Conservation (phyloP, 2,797 vertebrate species). For the Enteromius fasciolatus region DNA sequence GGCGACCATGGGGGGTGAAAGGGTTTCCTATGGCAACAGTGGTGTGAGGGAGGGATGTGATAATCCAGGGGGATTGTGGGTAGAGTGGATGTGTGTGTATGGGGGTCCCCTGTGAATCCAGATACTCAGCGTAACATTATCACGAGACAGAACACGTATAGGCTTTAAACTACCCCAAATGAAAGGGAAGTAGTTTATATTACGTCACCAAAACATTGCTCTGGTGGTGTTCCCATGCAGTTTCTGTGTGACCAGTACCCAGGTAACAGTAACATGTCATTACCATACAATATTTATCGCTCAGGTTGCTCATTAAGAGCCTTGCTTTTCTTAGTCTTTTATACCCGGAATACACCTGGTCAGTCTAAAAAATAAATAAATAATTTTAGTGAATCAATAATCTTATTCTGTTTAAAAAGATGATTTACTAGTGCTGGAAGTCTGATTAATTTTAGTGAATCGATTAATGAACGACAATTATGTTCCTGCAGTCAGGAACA, state of each 20-base stretch:
- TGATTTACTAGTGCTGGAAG: not conserved
- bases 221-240: not conserved
- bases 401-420: not conserved
- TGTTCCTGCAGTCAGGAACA: not conserved
- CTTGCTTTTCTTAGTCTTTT: not conserved
- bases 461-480: not conserved
- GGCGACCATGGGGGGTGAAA: slow-evolving; percentile 56
- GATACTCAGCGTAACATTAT: slow-evolving; percentile 14
- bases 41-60: slow-evolving; percentile 76
- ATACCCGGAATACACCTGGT: not conserved
- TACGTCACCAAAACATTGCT: not conserved
- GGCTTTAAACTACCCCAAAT: not conserved
- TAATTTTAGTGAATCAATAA: not conserved
- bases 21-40: slow-evolving; percentile 79
- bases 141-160: not conserved
- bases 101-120: slow-evolving; percentile 28
- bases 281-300: not conserved
- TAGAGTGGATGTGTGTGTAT: slow-evolving; percentile 15
- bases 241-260: not conserved
- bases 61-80: slow-evolving; percentile 66
- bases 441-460: not conserved
- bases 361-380: not conserved
- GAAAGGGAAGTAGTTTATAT: not conserved
- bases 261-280: not conserved
- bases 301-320: not conserved